Evolutionary conservation across 2,888 invertebrate species (phyloP).

Genomic region (Cryptus viduatorius): DNA sequence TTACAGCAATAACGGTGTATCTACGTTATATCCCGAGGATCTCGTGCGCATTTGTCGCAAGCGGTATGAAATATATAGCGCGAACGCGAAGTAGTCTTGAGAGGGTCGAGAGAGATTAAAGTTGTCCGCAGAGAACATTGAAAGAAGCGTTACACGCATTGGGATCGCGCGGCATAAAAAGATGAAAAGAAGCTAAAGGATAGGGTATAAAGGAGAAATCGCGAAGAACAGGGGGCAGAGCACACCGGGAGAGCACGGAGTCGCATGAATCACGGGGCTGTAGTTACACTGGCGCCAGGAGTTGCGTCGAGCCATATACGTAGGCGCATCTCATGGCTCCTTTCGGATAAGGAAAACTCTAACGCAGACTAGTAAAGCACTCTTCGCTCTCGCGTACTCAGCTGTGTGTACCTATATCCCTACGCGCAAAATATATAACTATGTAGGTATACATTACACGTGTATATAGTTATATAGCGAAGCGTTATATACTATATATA

Average conservation of each 20-base stretch:
- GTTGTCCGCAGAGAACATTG: neutral
- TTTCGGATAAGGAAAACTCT: conserved; percentile 67
- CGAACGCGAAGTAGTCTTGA: neutral
- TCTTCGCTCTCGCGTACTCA: conserved; percentile 16
- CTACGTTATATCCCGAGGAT: neutral
- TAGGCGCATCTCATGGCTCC: conserved; percentile 66
- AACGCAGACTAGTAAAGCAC: conserved; percentile 43
- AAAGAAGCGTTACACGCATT: conserved; percentile 5
- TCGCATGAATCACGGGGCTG: conserved; percentile 69
- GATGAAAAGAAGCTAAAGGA: conserved; percentile 38
- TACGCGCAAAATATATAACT: neutral
- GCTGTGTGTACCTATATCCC: conserved; percentile 17
- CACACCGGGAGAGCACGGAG: conserved; percentile 48
- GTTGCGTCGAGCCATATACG: conserved; percentile 70
- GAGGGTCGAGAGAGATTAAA: conserved; percentile 22
- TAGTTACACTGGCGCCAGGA: conserved; percentile 70
- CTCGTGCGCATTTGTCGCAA: neutral
- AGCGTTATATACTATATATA: neutral
- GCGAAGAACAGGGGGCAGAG: conserved; percentile 6
- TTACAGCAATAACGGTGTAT: neutral
- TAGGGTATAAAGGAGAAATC: neutral
- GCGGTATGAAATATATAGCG: neutral
- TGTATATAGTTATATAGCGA: neutral
- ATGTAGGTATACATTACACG: neutral
- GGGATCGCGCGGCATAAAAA: conserved; percentile 3